Evolutionary conservation across 2,113 vertebrate genomes (phyloP).

Genomic region (Xerus inauris): DNA sequence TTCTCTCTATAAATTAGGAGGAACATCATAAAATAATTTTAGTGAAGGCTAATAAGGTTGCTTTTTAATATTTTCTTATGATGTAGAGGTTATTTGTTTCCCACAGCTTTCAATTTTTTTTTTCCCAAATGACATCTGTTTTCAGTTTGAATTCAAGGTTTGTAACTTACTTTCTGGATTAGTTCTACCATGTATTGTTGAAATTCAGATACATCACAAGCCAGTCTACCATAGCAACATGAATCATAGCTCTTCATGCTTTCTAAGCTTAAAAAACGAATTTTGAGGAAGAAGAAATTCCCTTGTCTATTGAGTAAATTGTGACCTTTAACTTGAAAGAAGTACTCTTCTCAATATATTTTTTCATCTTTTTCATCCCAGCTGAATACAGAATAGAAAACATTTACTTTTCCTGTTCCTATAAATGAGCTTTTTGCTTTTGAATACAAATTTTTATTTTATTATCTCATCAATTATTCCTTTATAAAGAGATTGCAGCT

Average conservation of each 20-base stretch:
- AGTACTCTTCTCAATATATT: slow-evolving; percentile 60
- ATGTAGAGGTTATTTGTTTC: slow-evolving; percentile 28
- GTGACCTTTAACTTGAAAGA: slow-evolving; percentile 86
- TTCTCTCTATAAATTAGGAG: slow-evolving; percentile 47
- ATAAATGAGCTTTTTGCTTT: background rate
- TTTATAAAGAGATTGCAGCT: background rate
- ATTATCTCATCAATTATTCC: background rate
- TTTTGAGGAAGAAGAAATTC: slow-evolving; percentile 78
- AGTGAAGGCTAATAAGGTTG: slow-evolving; percentile 22
- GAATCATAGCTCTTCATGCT: slow-evolving; percentile 85
- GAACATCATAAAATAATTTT: slow-evolving; percentile 42
- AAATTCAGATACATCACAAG: slow-evolving; percentile 81
- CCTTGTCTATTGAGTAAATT: slow-evolving; percentile 76
- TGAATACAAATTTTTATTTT: background rate
- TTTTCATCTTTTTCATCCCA: slow-evolving; percentile 71
- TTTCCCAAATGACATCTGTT: slow-evolving; percentile 67
- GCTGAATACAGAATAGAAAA: slow-evolving; percentile 43
- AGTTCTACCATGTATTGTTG: slow-evolving; percentile 81
- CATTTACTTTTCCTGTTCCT: background rate
- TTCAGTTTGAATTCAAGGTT: slow-evolving; percentile 80
- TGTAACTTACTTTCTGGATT: slow-evolving; percentile 77
- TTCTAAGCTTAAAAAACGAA: slow-evolving; percentile 82
- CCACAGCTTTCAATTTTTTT: slow-evolving; percentile 41
- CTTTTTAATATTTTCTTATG: slow-evolving; percentile 54
- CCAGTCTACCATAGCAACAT: slow-evolving; percentile 75